These are phyloP conservation scores for Hoplodrina ambigua DNA, from an alignment of 2,888 invertebrate genomes.

Conservation along the genomic window DNA sequence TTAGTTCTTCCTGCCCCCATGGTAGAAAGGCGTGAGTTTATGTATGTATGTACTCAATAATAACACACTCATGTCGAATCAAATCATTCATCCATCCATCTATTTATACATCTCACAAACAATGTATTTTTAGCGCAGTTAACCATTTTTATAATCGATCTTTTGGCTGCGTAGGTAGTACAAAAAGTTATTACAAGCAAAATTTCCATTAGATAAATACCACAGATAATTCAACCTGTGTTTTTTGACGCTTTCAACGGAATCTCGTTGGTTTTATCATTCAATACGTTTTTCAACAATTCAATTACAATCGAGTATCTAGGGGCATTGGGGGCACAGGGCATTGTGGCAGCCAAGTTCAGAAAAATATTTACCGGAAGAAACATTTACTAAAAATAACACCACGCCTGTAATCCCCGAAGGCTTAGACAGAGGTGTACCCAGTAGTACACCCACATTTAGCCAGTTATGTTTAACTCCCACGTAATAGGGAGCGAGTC, in stretches of 20 bases:
- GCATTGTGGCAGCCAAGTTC: too few species aligned
- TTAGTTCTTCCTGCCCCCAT: too few species aligned
- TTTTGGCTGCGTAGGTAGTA: constrained; percentile 3
- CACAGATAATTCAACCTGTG: constrained; percentile 9
- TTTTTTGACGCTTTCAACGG: constrained; percentile 24
- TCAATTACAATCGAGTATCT: constrained; percentile 19
- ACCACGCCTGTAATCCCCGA: too few species aligned
- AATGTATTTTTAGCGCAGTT: constrained; percentile 26
- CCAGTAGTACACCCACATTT: too few species aligned
- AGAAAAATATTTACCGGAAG: too few species aligned
- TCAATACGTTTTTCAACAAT: constrained; percentile 31
- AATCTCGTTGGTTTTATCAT: constrained; percentile 12
- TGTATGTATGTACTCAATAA: too few species aligned
- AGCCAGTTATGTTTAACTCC: too few species aligned
- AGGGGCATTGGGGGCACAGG: too few species aligned
- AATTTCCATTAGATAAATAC: constrained; percentile 15
- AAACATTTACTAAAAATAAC: too few species aligned
- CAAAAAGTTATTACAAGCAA: constrained; percentile 35
- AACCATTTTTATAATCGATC: constrained; percentile 20
- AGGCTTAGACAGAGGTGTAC: too few species aligned
- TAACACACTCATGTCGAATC: background rate
- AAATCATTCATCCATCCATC: background rate
- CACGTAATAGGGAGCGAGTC: too few species aligned
- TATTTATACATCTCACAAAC: background rate
- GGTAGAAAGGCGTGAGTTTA: too few species aligned